Percentiles rank a stretch among this genome's conserved stretches.
phyloP scores from a whole-genome alignment of 2,113 vertebrate genomes.

The Lamprologus sp. region DNA sequence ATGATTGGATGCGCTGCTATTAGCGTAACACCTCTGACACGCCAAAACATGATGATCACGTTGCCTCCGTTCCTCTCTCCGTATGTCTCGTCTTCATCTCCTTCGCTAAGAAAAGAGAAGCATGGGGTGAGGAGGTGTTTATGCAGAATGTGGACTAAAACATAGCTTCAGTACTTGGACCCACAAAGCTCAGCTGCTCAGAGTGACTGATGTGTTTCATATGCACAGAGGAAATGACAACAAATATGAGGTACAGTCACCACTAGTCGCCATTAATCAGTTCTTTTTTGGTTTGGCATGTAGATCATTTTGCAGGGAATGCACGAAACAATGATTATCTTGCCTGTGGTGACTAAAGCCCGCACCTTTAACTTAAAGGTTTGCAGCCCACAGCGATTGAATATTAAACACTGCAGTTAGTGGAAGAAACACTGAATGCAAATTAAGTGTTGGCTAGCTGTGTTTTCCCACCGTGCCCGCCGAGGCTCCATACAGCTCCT shows the following conservation, averaged over 20 bases:
- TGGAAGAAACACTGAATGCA: background rate
- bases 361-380: conserved; percentile 2
- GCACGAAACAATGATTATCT: conserved; percentile 15
- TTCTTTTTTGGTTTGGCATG: background rate
- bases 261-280: background rate
- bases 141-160: background rate
- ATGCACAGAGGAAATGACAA: background rate
- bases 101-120: background rate
- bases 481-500: background rate
- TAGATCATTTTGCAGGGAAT: conserved; percentile 1
- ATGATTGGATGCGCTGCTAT: background rate
- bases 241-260: background rate
- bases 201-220: background rate
- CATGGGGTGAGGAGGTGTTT: background rate
- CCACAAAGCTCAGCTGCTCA: background rate
- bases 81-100: background rate
- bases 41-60: background rate
- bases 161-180: background rate
- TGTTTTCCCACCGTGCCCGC: background rate
- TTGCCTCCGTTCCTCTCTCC: background rate
- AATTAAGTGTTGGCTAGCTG: background rate
- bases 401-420: background rate
- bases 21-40: background rate
- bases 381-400: background rate
- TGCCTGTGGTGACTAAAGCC: background rate